Percentiles rank a stretch among this genome's conserved stretches.
Evolutionary conservation across 92 coral and sea anemone species (phyloP).

Genomic region (Muricea muricata): DNA sequence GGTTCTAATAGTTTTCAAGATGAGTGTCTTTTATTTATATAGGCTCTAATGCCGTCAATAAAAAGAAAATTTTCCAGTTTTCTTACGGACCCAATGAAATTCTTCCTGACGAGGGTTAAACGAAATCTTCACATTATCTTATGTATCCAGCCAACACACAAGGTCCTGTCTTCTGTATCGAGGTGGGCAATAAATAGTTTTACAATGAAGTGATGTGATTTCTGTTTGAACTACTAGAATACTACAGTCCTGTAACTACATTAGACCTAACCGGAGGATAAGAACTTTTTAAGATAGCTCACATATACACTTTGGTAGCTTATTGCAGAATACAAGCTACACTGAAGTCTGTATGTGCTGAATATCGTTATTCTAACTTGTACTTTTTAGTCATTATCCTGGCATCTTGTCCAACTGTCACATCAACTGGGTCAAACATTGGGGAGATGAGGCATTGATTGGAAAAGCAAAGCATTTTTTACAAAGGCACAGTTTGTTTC

Average conservation of each 20-base stretch:
- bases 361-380: background rate
- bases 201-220: too few species aligned
- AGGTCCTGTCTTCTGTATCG: conserved; percentile 71
- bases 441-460: conserved; percentile 93
- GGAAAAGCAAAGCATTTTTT: conserved; percentile 93
- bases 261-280: too few species aligned
- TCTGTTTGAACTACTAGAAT: too few species aligned
- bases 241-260: too few species aligned
- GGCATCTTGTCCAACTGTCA: conserved; percentile 95
- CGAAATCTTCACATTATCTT: conserved; percentile 90
- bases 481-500: conserved; percentile 75
- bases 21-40: background rate
- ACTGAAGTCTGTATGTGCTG: too few species aligned
- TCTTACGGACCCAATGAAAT: conserved; percentile 97
- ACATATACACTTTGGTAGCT: too few species aligned
- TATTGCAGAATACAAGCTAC: too few species aligned
- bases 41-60: conserved; percentile 99
- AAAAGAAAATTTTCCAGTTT: conserved; percentile 98
- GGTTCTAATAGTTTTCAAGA: too few species aligned
- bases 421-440: conserved; percentile 91
- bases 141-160: conserved; percentile 93
- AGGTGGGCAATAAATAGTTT: conserved; percentile 48
- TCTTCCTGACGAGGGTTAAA: conserved; percentile 95
- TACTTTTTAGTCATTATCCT: conserved; percentile 72
- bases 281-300: too few species aligned